Conservation (phyloP, 2,113 vertebrate species). For the Laticauda laticaudata region DNA sequence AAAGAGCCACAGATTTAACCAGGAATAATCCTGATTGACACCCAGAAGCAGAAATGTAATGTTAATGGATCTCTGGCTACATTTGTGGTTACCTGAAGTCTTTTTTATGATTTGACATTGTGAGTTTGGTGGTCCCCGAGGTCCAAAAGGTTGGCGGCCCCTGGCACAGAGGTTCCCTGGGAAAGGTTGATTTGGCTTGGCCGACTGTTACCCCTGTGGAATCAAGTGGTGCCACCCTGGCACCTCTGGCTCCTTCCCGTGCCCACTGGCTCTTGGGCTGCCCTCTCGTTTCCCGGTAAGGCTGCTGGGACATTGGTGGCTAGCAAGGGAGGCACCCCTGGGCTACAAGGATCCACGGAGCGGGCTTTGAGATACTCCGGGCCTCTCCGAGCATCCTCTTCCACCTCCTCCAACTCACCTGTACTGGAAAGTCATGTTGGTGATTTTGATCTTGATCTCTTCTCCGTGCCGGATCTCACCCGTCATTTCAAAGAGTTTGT, state of each 20-base stretch:
- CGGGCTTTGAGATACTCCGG: no score
- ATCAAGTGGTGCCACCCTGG: slow-evolving; percentile 16
- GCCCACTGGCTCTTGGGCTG: neutral
- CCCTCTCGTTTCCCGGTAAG: neutral
- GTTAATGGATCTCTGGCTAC: no score
- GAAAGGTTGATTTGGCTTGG: neutral
- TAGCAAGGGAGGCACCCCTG: neutral
- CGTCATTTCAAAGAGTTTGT: slow-evolving; percentile 93
- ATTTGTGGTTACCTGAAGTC: no score
- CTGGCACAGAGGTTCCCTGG: slow-evolving; percentile 36
- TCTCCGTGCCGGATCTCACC: slow-evolving; percentile 94
- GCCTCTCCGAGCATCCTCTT: no score
- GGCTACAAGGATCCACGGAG: neutral
- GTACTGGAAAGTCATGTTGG: slow-evolving; percentile 99
- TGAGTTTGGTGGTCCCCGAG: no score
- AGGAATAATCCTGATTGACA: no score
- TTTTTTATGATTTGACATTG: no score
- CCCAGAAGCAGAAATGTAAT: no score
- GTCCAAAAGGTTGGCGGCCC: no score
- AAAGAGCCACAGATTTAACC: no score
- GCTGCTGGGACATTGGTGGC: neutral
- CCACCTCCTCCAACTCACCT: slow-evolving; percentile 68
- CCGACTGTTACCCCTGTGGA: neutral
- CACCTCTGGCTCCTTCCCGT: neutral
- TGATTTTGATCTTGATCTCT: slow-evolving; percentile 99